These are phyloP conservation scores for Aricia agestis DNA, from an alignment of 1,140 invertebrate species.

Conservation along the genomic window DNA sequence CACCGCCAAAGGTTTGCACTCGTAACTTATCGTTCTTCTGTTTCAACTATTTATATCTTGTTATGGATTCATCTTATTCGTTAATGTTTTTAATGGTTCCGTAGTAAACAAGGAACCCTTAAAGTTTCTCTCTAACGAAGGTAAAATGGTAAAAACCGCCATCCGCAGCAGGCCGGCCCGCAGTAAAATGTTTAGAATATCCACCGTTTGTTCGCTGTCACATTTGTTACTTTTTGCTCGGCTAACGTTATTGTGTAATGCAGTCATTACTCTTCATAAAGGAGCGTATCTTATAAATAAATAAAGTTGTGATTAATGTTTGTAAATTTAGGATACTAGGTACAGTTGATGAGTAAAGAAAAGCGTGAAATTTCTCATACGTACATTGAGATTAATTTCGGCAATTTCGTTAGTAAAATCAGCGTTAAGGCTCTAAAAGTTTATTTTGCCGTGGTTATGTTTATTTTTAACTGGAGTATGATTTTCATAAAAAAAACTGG, in stretches of 20 bases:
- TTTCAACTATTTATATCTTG: no score
- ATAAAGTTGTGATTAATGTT: constrained; percentile 6
- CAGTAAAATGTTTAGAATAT: constrained; percentile 69
- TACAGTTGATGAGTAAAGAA: not conserved
- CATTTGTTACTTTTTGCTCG: constrained; percentile 50
- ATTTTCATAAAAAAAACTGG: no score
- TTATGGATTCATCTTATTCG: no score
- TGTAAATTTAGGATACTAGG: constrained; percentile 3
- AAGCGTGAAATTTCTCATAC: not conserved
- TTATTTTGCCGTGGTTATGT: not conserved
- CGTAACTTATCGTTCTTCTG: no score
- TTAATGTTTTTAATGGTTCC: no score
- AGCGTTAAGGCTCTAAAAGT: not conserved
- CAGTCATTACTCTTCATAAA: constrained; percentile 13
- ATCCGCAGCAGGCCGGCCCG: constrained; percentile 61
- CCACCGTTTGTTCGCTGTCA: constrained; percentile 51
- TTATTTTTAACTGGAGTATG: no score
- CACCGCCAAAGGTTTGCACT: no score
- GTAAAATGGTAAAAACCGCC: constrained; percentile 64
- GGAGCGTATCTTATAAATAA: constrained; percentile 9
- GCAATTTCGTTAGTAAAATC: not conserved
- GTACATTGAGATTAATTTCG: not conserved
- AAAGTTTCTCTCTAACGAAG: no score
- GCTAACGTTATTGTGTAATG: constrained; percentile 3
- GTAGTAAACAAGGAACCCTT: no score